A percentile compares a stretch with the other conserved stretches of the same genome.
Evolutionary conservation across 2,888 invertebrate species (phyloP).

Genomic region (Hirtodrosophila duncani): DNA sequence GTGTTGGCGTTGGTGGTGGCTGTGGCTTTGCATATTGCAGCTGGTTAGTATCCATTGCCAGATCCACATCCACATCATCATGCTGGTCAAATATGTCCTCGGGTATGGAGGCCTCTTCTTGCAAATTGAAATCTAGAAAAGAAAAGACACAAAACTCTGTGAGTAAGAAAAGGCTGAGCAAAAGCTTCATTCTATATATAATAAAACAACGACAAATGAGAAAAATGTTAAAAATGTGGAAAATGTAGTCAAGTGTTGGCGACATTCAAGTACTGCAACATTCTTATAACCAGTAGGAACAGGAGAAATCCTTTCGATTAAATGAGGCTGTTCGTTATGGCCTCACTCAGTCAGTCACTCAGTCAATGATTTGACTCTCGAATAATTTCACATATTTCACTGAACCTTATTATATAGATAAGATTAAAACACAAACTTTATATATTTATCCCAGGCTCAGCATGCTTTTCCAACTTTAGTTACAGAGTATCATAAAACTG

Average conservation of each 20-base stretch:
- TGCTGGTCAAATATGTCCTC: conserved; percentile 75
- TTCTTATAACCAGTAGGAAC: too few species aligned
- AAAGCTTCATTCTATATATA: too few species aligned
- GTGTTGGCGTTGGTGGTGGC: conserved; percentile 20
- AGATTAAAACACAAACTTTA: too few species aligned
- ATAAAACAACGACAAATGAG: not conserved
- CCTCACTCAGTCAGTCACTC: too few species aligned
- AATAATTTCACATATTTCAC: not conserved
- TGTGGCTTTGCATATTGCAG: conserved; percentile 50
- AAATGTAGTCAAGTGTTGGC: too few species aligned
- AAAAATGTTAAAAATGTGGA: not conserved
- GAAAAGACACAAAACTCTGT: conserved; percentile 4
- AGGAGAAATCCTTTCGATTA: too few species aligned
- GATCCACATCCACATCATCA: conserved; percentile 42
- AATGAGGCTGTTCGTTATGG: too few species aligned
- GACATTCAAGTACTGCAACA: too few species aligned
- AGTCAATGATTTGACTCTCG: too few species aligned
- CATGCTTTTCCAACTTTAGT: too few species aligned
- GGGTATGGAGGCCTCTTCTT: conserved; percentile 73
- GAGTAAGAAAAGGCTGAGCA: conserved; percentile 4
- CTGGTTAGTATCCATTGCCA: too few species aligned
- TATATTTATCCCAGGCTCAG: too few species aligned
- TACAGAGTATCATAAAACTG: not conserved
- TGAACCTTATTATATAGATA: not conserved
- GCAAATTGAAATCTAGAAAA: conserved; percentile 73